Conservation (phyloP, 2,797 vertebrate genomes). For the Myotis myotis region DNA sequence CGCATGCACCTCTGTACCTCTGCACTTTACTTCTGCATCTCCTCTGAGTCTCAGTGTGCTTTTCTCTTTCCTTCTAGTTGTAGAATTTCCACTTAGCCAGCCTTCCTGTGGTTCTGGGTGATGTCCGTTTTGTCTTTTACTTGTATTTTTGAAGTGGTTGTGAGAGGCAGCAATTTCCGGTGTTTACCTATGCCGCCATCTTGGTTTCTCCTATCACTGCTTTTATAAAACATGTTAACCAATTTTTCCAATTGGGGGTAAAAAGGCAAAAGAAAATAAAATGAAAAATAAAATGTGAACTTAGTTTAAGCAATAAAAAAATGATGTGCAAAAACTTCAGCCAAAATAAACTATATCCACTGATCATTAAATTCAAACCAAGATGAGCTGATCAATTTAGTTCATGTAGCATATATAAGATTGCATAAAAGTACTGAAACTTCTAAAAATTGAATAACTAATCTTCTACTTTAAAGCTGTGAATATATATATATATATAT, state of each 20-base stretch:
- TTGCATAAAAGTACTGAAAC: background rate
- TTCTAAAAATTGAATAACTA: background rate
- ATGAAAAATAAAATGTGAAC: background rate
- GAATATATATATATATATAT: background rate
- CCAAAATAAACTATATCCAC: background rate
- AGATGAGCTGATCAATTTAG: background rate
- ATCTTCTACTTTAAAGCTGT: background rate
- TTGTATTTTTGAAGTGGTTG: too few species aligned
- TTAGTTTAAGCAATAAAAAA: background rate
- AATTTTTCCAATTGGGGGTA: background rate
- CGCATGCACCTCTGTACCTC: too few species aligned
- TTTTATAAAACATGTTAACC: slow-evolving; percentile 29
- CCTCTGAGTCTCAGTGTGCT: too few species aligned
- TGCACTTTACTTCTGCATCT: too few species aligned
- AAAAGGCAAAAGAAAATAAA: slow-evolving; percentile 13
- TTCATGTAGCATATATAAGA: background rate
- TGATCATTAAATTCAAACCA: background rate
- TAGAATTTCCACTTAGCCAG: too few species aligned
- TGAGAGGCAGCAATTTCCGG: too few species aligned
- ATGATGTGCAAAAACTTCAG: background rate
- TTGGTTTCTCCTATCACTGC: background rate
- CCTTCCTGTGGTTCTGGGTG: too few species aligned
- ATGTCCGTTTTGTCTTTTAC: too few species aligned
- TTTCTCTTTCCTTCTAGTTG: too few species aligned
- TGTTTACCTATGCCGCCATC: too few species aligned